Evolutionary conservation across 2,888 invertebrate species (phyloP), one percentile per base, ranked within the genome.

Genomic region (Lithophane socia): DNA sequence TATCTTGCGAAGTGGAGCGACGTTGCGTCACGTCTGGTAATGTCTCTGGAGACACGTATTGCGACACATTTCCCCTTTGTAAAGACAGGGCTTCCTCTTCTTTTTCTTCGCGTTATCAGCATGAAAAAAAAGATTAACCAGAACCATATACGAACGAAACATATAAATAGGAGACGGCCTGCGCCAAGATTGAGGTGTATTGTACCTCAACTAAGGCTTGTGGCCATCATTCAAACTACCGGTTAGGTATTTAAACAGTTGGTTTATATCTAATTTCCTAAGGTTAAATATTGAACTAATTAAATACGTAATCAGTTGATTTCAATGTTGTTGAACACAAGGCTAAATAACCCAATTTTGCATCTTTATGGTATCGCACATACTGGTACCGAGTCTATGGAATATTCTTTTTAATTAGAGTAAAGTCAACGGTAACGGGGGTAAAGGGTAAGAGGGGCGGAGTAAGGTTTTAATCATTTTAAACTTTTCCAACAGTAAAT

Each of bases 401-500:
- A 4, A 37, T 37, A 37, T 37, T 37, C 37, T 37, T 37, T 37
- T 37, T 5, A 37, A 37, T 37, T 37, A 37, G 37, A 37, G 37
- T 37, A 37, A 37, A 5, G 37, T 37, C 37, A 37, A 37, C 5
- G 37, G 5, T 37, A 37, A 37, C 5, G 37, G 37, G 37, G 37
- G 37, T 37, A 37, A 37, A 4, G 37, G 37, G 4, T 3, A 37
- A 37, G 37, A 5, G 37, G 37, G 37, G 5, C 0, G 0, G 37
- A 37, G 37, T 37, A 37, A 37, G 5, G 37, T 37, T 37, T 8
- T 3, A 18, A 61, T 16, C 0, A 5, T 7, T 3, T 44, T n/a
- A 9, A 18, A n/a, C 13, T 7, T 76, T 54, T 12, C 9, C 12
- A 2, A 37, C 10, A 97, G 98, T 68, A 97, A 98, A 93, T 98